phyloP scores from a whole-genome alignment of 2,888 invertebrate genomes.

The Chorisops tibialis region DNA sequence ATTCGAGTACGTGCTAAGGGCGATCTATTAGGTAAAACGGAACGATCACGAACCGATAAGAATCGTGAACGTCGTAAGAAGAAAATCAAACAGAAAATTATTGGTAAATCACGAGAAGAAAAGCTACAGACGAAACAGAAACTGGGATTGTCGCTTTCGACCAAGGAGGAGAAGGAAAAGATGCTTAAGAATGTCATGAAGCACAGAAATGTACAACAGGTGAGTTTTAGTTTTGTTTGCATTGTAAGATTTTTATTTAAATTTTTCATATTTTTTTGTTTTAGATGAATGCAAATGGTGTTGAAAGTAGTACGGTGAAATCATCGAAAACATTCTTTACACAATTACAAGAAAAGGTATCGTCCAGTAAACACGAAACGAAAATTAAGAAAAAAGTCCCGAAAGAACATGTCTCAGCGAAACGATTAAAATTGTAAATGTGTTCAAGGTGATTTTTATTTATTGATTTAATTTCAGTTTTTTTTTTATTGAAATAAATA shows the following conservation, averaged over 20 bases:
- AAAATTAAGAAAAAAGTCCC: conserved; percentile 49
- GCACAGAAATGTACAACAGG: conserved; percentile 63
- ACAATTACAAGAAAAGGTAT: conserved; percentile 75
- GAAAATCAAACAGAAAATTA: conserved; percentile 69
- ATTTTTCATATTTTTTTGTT: conserved; percentile 39
- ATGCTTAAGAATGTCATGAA: conserved; percentile 63
- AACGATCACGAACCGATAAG: conserved; percentile 81
- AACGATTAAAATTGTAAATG: conserved; percentile 62
- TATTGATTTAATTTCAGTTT: neutral
- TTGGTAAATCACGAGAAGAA: conserved; percentile 54
- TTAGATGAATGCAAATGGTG: conserved; percentile 51
- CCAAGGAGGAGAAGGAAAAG: conserved; percentile 56
- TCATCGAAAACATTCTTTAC: conserved; percentile 84
- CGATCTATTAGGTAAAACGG: conserved; percentile 66
- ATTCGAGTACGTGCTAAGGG: conserved; percentile 62
- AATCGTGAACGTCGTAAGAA: conserved; percentile 84
- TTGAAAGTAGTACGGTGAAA: conserved; percentile 57
- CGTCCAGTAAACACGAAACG: conserved; percentile 50
- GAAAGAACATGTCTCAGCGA: conserved; percentile 52
- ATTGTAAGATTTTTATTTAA: conserved; percentile 12
- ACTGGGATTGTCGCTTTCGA: conserved; percentile 54
- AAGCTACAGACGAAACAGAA: conserved; percentile 53
- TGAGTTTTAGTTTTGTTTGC: conserved; percentile 39
- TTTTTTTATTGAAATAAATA: conserved; percentile 11
- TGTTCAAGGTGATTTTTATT: neutral